Evolutionary conservation across 1,140 invertebrate species (phyloP).

Genomic region (Euschistus heros): DNA sequence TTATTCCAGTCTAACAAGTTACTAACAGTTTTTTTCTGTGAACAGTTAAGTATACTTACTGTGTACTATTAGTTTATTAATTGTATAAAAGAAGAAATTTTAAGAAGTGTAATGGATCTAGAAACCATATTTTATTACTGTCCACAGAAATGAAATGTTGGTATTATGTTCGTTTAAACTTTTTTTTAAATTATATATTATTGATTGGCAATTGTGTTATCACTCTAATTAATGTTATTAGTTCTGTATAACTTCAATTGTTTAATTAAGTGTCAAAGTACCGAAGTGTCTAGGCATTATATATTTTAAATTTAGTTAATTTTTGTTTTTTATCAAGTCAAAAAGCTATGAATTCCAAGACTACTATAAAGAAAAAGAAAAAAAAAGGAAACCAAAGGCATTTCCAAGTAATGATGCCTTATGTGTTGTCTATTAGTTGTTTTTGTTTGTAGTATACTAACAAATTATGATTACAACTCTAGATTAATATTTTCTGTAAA

Average conservation of each 20-base stretch:
- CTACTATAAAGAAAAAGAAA: background rate
- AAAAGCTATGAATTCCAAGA: background rate
- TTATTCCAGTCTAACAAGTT: constrained; percentile 3
- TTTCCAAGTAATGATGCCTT: background rate
- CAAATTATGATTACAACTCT: background rate
- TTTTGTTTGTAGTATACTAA: constrained; percentile 12
- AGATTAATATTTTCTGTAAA: background rate
- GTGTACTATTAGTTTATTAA: too few species aligned
- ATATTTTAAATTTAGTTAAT: too few species aligned
- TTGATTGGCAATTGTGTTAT: constrained; percentile 3
- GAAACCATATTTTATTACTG: background rate
- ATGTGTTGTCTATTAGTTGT: constrained; percentile 10
- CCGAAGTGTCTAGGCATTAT: background rate
- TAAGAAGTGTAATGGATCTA: background rate
- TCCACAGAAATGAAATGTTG: constrained; percentile 6
- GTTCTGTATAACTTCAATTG: background rate
- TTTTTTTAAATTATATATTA: constrained; percentile 2
- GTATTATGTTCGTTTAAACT: background rate
- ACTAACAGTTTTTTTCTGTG: constrained; percentile 5
- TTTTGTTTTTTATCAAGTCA: too few species aligned
- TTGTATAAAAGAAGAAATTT: too few species aligned
- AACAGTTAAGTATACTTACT: background rate
- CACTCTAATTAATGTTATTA: background rate
- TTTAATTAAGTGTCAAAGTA: background rate
- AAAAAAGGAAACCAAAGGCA: background rate